phyloP scores from a whole-genome alignment of 2,113 vertebrate genomes.

The Scytalopus superciliaris region DNA sequence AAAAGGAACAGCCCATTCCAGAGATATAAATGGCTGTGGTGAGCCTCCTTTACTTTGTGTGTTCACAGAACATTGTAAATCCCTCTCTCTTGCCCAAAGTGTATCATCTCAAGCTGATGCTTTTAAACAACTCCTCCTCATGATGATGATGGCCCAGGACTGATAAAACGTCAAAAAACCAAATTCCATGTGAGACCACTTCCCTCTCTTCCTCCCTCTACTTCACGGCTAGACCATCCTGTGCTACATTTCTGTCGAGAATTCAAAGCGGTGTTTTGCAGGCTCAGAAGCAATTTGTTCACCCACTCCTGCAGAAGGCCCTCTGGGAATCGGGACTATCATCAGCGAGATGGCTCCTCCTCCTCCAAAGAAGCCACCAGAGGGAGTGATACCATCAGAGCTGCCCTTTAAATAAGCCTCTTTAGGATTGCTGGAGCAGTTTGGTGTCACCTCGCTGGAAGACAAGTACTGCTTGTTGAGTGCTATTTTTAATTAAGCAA shows the following conservation, averaged over 20 bases:
- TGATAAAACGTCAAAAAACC: background rate
- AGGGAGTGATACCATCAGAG: background rate
- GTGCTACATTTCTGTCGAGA: background rate
- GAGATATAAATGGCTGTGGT: background rate
- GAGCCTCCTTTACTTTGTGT: background rate
- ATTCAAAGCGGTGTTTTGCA: too few species aligned
- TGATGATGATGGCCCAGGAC: background rate
- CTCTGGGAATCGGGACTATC: background rate
- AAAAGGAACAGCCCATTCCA: background rate
- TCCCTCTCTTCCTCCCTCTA: background rate
- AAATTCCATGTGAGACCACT: background rate
- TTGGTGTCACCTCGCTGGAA: slow-evolving; percentile 6
- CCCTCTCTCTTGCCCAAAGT: background rate
- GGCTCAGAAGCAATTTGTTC: background rate
- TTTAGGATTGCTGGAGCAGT: background rate
- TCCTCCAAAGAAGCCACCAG: background rate
- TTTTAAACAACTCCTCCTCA: background rate
- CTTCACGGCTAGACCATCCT: background rate
- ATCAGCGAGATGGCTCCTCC: background rate
- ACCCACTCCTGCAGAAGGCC: background rate
- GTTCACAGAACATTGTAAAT: background rate
- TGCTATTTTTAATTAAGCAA: slow-evolving; percentile 59
- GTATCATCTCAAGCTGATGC: background rate
- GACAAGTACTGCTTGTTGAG: slow-evolving; percentile 13
- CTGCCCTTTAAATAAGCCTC: background rate